phyloP scores from a whole-genome alignment of 1,140 invertebrate species.

The Hesperophylax magnus region DNA sequence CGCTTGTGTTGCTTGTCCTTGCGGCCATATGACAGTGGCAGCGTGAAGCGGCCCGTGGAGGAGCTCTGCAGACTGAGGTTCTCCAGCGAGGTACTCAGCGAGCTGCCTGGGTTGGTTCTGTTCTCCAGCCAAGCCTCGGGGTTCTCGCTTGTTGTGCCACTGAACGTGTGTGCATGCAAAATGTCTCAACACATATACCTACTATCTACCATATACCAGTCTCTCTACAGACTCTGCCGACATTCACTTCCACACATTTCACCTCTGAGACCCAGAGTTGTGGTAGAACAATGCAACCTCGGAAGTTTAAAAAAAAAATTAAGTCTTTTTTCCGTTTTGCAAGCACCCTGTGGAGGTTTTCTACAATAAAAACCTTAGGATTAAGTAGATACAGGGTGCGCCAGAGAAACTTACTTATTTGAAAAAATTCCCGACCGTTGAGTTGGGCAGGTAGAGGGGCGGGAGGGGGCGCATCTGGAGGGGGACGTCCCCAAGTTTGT shows the following conservation, averaged over 20 bases:
- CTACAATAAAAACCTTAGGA: no score
- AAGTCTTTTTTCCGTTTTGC: no score
- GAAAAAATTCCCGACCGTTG: no score
- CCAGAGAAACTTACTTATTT: no score
- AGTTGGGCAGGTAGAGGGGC: no score
- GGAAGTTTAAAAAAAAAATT: no score
- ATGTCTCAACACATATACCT: slow-evolving; percentile 47
- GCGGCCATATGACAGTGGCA: slow-evolving; percentile 74
- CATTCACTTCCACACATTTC: not conserved
- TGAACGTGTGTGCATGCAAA: slow-evolving; percentile 53
- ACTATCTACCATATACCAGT: not conserved
- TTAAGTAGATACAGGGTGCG: no score
- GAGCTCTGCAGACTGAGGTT: slow-evolving; percentile 63
- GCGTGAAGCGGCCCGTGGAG: slow-evolving; percentile 70
- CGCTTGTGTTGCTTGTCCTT: slow-evolving; percentile 75
- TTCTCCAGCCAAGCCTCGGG: slow-evolving; percentile 49
- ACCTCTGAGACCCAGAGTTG: not conserved
- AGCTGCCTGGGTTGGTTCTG: slow-evolving; percentile 39
- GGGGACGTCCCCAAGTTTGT: no score
- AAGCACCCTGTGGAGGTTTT: no score
- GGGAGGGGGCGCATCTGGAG: no score
- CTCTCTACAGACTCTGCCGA: not conserved
- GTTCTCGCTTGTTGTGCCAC: slow-evolving; percentile 43
- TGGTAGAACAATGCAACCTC: not conserved
- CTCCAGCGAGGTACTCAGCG: slow-evolving; percentile 65